Base-by-base conservation (phyloP, 1,140 invertebrate genomes). In the Maniola jurtina region DNA sequence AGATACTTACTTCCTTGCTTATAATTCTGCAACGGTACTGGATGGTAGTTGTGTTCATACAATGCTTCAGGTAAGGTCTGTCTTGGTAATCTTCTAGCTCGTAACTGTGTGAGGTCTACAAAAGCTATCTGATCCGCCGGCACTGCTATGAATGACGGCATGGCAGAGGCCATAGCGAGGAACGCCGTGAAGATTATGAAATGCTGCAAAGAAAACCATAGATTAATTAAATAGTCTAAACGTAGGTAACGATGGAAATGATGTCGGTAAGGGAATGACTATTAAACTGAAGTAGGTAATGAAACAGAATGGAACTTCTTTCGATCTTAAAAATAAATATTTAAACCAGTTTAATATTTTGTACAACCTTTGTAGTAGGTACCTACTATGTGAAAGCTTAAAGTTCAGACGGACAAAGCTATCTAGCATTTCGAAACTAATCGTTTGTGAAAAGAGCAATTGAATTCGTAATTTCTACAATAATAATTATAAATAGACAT, bases 121-220 rank as follows among this genome's bases (percentile, higher is more conserved):
- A 92, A 92, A 11, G 89, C 91, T 55, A 93, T 88, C 67, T 92
- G 92, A 64, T 93, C 93, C 4, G 93, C 89, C 0, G 93, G 92
- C 14, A 93, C 93, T 6, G 93, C 93, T 40, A 94, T 92, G 84
- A 92, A 94, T 40, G 92, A 91, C 7, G 93, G 91, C 62, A 91
- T 89, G 7, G 91, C 93, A 48, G 71, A 76, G 35, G 79, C 70
- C 13, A 77, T 84, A 33, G 84, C 76, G 4, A 87, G 58, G 48
- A 81, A 35, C 13, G 86, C 47, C n/a, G 76, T 55, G 34, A 89
- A 55, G 34, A 87, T 75, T 57, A 86, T 59, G n/a, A 76, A 34
- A 55, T 76, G 66, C 86, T 89, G 83, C 66, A 69, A 79, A 64
- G 33, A 73, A 61, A 67, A 62, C 5, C 6, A 48, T 50, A 15